phyloP scores from a whole-genome alignment of 2,113 vertebrate species.

The Salvelinus fontinalis region DNA sequence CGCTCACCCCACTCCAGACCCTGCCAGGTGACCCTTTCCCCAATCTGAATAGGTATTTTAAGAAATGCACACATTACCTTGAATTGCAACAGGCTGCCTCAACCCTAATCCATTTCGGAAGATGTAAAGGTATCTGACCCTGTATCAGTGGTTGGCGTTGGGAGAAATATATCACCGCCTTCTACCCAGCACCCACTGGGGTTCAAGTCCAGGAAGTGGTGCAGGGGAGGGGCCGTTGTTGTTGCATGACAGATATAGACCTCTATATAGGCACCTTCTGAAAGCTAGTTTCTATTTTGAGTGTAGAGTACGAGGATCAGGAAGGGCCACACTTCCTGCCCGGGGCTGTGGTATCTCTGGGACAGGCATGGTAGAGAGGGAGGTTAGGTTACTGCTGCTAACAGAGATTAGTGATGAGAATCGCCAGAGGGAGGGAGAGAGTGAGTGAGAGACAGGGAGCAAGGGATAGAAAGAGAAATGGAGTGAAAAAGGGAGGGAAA shows the following conservation, averaged over 20 bases:
- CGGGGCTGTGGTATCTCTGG: constrained; percentile 41
- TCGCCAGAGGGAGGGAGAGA: constrained; percentile 18
- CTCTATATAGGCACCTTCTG: constrained; percentile 44
- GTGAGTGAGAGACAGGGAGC: constrained; percentile 18
- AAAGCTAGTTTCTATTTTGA: constrained; percentile 60
- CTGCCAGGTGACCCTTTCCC: constrained; percentile 12
- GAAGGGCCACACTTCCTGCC: constrained; percentile 65
- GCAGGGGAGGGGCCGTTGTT: constrained; percentile 27
- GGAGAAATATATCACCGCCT: no score
- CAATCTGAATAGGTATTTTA: constrained; percentile 13
- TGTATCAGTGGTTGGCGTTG: no score
- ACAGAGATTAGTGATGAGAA: constrained; percentile 59
- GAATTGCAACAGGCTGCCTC: not conserved
- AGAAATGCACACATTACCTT: no score
- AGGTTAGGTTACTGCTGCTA: constrained; percentile 54
- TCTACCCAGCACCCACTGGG: no score
- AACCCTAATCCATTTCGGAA: no score
- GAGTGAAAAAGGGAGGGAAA: constrained; percentile 16
- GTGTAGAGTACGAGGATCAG: constrained; percentile 51
- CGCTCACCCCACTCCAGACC: not conserved
- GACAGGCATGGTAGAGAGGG: constrained; percentile 9
- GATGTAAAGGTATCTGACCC: no score
- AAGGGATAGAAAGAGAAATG: constrained; percentile 38
- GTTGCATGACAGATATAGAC: constrained; percentile 52
- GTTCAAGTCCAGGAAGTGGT: constrained; percentile 52